Conservation (phyloP, 2,888 invertebrate genomes). For the Ornithoptera alexandrae region DNA sequence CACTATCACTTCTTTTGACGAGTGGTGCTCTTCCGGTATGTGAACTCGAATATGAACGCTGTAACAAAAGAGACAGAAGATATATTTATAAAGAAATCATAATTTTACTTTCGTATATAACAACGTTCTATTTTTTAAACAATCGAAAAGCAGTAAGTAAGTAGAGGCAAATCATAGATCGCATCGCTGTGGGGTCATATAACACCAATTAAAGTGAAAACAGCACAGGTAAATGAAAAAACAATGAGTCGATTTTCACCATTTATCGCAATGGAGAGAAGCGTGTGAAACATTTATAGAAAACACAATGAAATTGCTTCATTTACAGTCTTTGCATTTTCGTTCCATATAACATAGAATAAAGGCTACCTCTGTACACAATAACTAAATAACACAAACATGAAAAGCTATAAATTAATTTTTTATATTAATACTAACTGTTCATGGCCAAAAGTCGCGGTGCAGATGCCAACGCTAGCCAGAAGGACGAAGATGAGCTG, state of each 20-base stretch:
- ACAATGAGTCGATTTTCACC: conserved; percentile 73
- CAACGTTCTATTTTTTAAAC: conserved; percentile 29
- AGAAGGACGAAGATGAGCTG: conserved; percentile 72
- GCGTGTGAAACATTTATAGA: conserved; percentile 71
- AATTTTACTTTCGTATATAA: conserved; percentile 5
- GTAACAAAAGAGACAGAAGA: conserved; percentile 46
- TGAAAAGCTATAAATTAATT: background rate
- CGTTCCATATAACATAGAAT: conserved; percentile 5
- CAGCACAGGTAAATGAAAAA: conserved; percentile 48
- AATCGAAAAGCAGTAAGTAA: conserved; percentile 5
- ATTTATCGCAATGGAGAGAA: conserved; percentile 66
- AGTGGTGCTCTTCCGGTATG: conserved; percentile 74
- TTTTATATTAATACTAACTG: conserved; percentile 63
- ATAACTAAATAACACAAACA: background rate
- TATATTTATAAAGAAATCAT: background rate
- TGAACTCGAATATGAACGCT: conserved; percentile 80
- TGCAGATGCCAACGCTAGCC: conserved; percentile 70
- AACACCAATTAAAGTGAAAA: conserved; percentile 53
- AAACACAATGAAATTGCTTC: conserved; percentile 65
- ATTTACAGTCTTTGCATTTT: conserved; percentile 58
- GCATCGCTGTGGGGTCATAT: conserved; percentile 56
- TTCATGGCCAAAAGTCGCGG: conserved; percentile 76
- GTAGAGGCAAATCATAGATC: conserved; percentile 41
- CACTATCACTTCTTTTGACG: conserved; percentile 68
- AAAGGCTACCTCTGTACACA: background rate